Conservation (phyloP, 2,113 vertebrate species). For the Neoarius graeffei region DNA sequence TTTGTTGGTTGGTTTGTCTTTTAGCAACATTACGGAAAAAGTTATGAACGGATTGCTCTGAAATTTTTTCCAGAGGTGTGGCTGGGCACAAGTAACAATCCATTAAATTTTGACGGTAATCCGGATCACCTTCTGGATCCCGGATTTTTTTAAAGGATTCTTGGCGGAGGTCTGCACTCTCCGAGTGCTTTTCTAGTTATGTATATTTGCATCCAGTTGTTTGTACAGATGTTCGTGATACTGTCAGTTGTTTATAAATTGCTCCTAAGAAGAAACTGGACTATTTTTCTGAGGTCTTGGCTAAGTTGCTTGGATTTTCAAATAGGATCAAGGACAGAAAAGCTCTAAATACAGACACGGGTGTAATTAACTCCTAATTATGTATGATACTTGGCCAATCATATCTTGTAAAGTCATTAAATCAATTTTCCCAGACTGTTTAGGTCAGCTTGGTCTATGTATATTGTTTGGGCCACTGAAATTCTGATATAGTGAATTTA, state of each 20-base stretch:
- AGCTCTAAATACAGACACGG: neutral
- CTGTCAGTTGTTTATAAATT: neutral
- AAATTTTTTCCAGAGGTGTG: too few relatives aligned
- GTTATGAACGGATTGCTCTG: too few relatives aligned
- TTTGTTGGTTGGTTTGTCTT: too few relatives aligned
- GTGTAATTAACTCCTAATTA: neutral
- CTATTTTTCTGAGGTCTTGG: neutral
- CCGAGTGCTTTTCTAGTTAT: too few relatives aligned
- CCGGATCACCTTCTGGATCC: too few relatives aligned
- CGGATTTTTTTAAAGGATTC: too few relatives aligned
- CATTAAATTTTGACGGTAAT: too few relatives aligned
- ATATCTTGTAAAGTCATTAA: neutral
- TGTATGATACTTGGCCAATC: neutral
- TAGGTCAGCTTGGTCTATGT: neutral
- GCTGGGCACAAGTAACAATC: too few relatives aligned
- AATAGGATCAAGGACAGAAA: neutral
- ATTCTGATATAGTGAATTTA: too few relatives aligned
- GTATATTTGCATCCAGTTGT: neutral
- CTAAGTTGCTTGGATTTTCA: neutral
- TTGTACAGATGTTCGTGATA: neutral
- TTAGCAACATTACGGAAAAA: too few relatives aligned
- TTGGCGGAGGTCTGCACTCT: too few relatives aligned
- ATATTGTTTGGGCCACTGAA: neutral
- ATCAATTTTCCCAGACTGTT: neutral
- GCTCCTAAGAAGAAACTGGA: neutral